Percentiles rank a stretch among this genome's conserved stretches.
These are phyloP conservation scores for Elaphurus davidianus DNA, from an alignment of 2,113 vertebrate species.

Conservation along the genomic window DNA sequence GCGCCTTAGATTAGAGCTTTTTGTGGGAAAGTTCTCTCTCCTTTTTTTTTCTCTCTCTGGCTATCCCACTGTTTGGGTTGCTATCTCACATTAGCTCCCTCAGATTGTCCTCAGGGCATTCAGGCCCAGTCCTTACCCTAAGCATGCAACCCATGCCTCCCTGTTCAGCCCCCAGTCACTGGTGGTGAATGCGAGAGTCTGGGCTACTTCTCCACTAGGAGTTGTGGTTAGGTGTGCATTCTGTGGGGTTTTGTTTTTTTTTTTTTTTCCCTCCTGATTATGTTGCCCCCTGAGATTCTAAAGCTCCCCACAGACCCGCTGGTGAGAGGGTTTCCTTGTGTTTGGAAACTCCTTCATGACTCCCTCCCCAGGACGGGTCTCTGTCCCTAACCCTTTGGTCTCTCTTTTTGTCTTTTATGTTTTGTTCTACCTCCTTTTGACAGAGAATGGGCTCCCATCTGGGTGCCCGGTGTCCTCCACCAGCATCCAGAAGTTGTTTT, in stretches of 20 bases:
- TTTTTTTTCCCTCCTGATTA: neutral
- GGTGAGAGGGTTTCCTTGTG: neutral
- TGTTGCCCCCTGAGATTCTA: neutral
- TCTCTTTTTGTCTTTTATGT: neutral
- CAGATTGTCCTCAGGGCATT: neutral
- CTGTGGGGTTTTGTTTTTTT: neutral
- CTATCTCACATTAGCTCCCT: neutral
- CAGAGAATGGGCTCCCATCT: neutral
- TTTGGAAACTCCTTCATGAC: neutral
- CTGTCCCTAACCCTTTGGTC: neutral
- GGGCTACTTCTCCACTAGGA: neutral
- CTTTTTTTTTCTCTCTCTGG: neutral
- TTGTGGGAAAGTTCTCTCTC: neutral
- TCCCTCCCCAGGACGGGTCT: neutral
- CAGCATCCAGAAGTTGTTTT: neutral
- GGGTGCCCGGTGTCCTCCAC: rapidly evolving
- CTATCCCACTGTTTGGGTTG: neutral
- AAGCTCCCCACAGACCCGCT: neutral
- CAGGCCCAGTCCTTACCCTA: neutral
- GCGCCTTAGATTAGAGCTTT: neutral
- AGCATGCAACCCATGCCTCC: neutral
- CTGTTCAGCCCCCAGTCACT: neutral
- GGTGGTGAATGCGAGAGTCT: rapidly evolving
- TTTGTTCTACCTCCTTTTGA: neutral
- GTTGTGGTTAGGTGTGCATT: neutral